Conservation (phyloP, 2,113 vertebrate species). For the Drymodes brunneopygia region DNA sequence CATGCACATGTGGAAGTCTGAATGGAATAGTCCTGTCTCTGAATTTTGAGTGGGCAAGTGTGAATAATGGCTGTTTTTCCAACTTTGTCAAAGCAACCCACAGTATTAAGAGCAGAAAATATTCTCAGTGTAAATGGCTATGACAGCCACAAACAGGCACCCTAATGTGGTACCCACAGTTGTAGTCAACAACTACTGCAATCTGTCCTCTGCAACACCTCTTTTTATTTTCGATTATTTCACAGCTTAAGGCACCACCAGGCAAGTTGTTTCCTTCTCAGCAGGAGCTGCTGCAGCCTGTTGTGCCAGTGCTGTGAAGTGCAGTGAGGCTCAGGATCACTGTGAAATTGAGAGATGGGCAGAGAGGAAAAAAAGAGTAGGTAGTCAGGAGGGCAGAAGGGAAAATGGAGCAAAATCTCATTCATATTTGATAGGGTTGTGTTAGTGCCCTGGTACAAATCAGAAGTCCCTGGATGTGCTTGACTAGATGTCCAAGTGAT, state of each 20-base stretch:
- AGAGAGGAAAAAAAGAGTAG: background rate
- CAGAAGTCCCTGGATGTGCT: background rate
- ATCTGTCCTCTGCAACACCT: background rate
- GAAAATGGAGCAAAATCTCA: background rate
- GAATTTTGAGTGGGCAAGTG: background rate
- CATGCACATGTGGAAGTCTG: background rate
- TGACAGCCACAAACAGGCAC: background rate
- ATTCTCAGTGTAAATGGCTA: background rate
- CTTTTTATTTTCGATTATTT: slow-evolving; percentile 10
- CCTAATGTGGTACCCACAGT: background rate
- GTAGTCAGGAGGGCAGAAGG: background rate
- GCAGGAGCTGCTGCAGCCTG: slow-evolving; percentile 6
- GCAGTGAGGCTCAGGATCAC: background rate
- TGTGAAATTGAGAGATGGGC: background rate
- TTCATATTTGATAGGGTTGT: background rate
- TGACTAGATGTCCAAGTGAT: background rate
- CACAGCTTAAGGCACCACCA: slow-evolving; percentile 1
- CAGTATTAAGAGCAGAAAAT: background rate
- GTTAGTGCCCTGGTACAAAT: background rate
- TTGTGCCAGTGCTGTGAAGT: background rate
- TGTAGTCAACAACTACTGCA: slow-evolving; percentile 12
- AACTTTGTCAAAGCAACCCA: background rate
- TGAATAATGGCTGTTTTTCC: background rate
- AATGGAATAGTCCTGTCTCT: background rate
- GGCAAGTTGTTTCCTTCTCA: slow-evolving; percentile 5